Conservation (phyloP, 2,797 vertebrate genomes). For the Tinamus major region DNA sequence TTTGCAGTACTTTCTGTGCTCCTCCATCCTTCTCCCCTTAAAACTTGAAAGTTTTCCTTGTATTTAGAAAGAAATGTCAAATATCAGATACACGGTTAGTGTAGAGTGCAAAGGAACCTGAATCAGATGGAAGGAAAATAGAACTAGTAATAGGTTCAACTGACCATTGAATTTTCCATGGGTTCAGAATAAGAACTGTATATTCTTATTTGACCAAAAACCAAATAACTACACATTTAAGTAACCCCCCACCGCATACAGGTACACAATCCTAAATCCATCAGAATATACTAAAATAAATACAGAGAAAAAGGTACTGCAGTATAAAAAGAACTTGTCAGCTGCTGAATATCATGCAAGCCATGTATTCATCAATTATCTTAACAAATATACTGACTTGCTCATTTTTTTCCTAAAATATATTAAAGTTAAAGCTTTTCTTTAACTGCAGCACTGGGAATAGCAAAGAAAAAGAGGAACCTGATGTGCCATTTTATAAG, state of each 20-base stretch:
- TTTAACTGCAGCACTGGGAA: not conserved
- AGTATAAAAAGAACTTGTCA: not conserved
- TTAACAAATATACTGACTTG: not conserved
- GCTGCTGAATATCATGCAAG: not conserved
- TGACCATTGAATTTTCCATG: not conserved
- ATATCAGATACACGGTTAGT: not conserved
- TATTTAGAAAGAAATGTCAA: not conserved
- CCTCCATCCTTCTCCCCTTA: not conserved
- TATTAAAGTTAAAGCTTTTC: not conserved
- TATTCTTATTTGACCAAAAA: constrained; percentile 9
- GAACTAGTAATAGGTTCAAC: not conserved
- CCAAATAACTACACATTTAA: constrained; percentile 3
- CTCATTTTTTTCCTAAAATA: not conserved
- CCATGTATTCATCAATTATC: not conserved
- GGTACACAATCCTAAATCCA: constrained; percentile 24
- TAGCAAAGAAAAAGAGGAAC: not conserved
- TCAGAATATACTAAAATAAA: not conserved
- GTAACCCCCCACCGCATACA: constrained; percentile 3
- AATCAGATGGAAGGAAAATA: not conserved
- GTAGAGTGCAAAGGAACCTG: not conserved
- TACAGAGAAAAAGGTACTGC: not conserved
- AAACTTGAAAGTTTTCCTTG: not conserved
- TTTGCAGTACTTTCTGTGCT: not conserved
- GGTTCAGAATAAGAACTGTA: not conserved
- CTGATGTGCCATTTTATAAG: not conserved